Evolutionary conservation across 1,140 invertebrate species (phyloP).

Genomic region (Lepidostoma basale): DNA sequence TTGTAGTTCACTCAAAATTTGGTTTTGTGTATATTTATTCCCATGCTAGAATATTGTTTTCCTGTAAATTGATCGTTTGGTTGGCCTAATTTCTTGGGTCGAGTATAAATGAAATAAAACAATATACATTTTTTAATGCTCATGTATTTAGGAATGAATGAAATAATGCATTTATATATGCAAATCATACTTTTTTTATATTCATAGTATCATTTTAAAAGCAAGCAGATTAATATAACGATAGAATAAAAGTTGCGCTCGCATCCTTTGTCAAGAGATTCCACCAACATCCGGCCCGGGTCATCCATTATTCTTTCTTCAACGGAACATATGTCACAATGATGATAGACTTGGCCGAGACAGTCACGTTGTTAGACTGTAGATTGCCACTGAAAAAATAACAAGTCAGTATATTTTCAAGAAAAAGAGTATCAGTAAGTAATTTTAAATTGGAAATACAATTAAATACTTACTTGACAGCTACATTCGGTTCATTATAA

Average conservation of each 20-base stretch:
- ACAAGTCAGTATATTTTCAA: constrained; percentile 8
- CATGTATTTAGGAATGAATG: neutral
- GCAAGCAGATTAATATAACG: constrained; percentile 2
- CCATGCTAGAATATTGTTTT: no score
- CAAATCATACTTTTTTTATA: constrained; percentile 2
- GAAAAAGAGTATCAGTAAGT: no score
- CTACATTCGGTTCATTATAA: constrained; percentile 54
- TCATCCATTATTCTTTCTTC: constrained; percentile 30
- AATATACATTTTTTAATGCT: constrained; percentile 1
- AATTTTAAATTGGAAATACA: constrained; percentile 11
- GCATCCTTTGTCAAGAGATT: no score
- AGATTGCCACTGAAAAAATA: constrained; percentile 40
- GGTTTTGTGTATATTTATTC: no score
- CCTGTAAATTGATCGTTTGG: no score
- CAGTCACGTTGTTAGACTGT: constrained; percentile 19
- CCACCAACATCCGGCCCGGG: no score
- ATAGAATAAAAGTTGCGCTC: no score
- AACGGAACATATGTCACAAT: constrained; percentile 39
- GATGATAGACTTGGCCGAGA: constrained; percentile 37
- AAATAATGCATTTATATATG: neutral
- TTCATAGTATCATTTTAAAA: neutral
- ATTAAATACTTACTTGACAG: constrained; percentile 53
- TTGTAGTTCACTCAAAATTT: no score
- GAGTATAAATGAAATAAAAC: neutral
- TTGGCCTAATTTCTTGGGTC: no score